Evolutionary conservation across 2,797 vertebrate genomes (phyloP).

Genomic region (Sphaeramia orbicularis): DNA sequence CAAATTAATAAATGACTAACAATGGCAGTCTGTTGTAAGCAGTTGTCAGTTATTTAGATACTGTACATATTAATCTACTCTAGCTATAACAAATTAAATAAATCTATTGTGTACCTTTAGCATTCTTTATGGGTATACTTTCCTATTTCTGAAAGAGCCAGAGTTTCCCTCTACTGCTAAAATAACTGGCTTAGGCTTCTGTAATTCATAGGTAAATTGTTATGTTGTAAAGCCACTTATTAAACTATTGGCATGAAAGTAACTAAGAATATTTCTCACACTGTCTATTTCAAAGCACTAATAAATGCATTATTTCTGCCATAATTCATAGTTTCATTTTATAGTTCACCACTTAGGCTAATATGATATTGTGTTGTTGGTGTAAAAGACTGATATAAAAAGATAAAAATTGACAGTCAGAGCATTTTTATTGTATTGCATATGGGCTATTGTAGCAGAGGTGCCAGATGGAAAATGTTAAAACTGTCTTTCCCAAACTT

Average conservation of each 20-base stretch:
- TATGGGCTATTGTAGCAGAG: too few relatives aligned
- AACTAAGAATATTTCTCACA: not conserved
- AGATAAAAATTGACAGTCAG: slow-evolving; percentile 25
- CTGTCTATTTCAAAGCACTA: not conserved
- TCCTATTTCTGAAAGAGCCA: not conserved
- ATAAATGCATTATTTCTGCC: not conserved
- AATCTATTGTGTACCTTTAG: not conserved
- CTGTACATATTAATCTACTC: too few relatives aligned
- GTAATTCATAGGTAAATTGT: not conserved
- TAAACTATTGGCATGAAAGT: not conserved
- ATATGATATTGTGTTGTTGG: slow-evolving; percentile 55
- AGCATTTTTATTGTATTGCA: too few relatives aligned
- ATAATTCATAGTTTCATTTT: slow-evolving; percentile 11
- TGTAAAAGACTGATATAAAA: slow-evolving; percentile 36
- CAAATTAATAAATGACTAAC: too few relatives aligned
- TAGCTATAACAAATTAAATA: too few relatives aligned
- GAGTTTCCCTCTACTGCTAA: not conserved
- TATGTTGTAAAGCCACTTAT: not conserved
- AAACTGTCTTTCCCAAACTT: too few relatives aligned
- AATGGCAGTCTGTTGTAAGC: too few relatives aligned
- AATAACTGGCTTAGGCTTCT: not conserved
- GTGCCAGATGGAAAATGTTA: too few relatives aligned
- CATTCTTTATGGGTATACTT: not conserved
- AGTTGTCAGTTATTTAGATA: too few relatives aligned
- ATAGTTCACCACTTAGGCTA: slow-evolving; percentile 22